Evolutionary conservation across 2,113 vertebrate genomes (phyloP).

Genomic region (Sceloporus undulatus): DNA sequence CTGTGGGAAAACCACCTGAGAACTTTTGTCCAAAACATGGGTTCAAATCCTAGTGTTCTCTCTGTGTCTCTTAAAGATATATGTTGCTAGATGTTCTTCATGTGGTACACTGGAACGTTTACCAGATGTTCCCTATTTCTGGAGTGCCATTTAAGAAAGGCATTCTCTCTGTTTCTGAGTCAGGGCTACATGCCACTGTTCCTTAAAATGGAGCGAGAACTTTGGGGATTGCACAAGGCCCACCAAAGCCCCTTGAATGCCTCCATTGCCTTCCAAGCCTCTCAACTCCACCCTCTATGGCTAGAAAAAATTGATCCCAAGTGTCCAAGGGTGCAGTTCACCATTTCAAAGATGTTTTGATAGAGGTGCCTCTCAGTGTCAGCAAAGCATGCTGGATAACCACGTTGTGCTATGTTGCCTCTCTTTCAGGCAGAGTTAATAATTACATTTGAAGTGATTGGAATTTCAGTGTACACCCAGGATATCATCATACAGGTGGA

Average conservation of each 20-base stretch:
- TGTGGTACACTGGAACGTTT: background rate
- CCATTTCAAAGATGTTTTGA: too few species aligned
- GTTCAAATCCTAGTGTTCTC: background rate
- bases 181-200: background rate
- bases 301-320: too few species aligned
- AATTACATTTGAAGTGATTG: slow-evolving; percentile 83
- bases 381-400: background rate
- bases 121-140: background rate
- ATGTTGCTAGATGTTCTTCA: background rate
- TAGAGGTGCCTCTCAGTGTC: too few species aligned
- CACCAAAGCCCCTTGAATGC: too few species aligned
- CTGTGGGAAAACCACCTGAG: background rate
- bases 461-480: slow-evolving; percentile 84
- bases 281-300: too few species aligned
- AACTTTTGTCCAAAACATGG: background rate
- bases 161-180: background rate
- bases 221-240: too few species aligned
- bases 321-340: too few species aligned
- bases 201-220: too few species aligned
- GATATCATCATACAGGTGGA: slow-evolving; percentile 81
- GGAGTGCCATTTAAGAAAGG: background rate
- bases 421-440: slow-evolving; percentile 79
- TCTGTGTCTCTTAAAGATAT: too few species aligned
- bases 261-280: too few species aligned
- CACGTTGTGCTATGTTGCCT: slow-evolving; percentile 1